Percentiles rank a stretch among this genome's conserved stretches.
Conservation (phyloP, 2,113 vertebrate genomes). For the Syngnathoides biaculeatus region DNA sequence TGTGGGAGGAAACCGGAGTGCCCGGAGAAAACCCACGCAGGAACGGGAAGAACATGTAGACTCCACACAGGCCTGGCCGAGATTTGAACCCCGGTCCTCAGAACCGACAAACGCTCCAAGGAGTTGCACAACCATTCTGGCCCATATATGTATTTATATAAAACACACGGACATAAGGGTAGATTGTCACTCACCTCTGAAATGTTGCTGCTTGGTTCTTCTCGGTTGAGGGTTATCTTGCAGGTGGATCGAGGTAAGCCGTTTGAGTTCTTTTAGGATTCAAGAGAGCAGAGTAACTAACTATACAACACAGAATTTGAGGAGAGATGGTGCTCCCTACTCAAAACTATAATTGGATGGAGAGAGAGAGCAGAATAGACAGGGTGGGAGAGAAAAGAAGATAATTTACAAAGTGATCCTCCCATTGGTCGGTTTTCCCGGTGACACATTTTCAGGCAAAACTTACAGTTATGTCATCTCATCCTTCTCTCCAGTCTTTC, state of each 20-base stretch:
- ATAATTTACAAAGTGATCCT: constrained; percentile 29
- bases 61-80: no score
- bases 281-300: constrained; percentile 10
- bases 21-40: no score
- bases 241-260: background rate
- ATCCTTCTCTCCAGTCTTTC: background rate
- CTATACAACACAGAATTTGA: background rate
- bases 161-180: no score
- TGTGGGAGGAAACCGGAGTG: no score
- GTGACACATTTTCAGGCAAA: constrained; percentile 52
- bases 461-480: constrained; percentile 8
- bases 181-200: background rate
- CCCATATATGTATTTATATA: no score
- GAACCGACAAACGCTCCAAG: no score
- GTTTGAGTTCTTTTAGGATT: background rate
- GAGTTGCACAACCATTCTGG: no score
- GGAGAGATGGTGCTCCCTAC: constrained; percentile 13
- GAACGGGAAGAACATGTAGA: no score
- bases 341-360: constrained; percentile 19
- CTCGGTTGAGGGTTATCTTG: background rate
- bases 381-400: constrained; percentile 18
- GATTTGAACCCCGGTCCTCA: no score
- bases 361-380: constrained; percentile 27
- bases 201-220: background rate
- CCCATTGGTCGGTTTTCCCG: constrained; percentile 42